Evolutionary conservation across 2,113 vertebrate genomes (phyloP).

Genomic region (Felis chaus): DNA sequence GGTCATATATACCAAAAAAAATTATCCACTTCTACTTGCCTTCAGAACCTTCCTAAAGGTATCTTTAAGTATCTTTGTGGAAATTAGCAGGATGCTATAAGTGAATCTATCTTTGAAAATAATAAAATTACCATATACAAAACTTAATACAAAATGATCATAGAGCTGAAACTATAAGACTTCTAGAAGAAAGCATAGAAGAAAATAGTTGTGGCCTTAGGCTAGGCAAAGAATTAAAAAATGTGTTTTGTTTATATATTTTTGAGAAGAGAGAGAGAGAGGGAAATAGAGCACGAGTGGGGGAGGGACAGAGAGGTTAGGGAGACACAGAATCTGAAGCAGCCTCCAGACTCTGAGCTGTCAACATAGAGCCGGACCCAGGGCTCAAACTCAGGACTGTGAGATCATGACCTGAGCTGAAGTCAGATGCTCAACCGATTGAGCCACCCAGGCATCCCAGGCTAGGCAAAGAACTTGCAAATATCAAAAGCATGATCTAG

Average conservation of each 20-base stretch:
- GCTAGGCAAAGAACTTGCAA: neutral
- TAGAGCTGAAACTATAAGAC: neutral
- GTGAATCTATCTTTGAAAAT: neutral
- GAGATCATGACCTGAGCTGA: too few relatives aligned
- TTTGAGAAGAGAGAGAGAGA: too few relatives aligned
- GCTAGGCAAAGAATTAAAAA: neutral
- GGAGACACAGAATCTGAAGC: too few relatives aligned
- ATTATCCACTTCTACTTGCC: neutral
- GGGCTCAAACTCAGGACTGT: too few relatives aligned
- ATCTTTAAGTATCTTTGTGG: neutral
- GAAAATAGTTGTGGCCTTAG: neutral
- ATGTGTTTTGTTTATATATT: too few relatives aligned
- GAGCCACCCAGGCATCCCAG: too few relatives aligned
- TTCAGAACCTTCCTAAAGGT: slow-evolving; percentile 9
- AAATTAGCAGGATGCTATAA: neutral
- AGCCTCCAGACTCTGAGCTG: too few relatives aligned
- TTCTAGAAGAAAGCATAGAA: neutral
- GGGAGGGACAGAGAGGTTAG: too few relatives aligned
- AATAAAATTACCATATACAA: neutral
- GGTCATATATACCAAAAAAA: neutral
- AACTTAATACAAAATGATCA: neutral
- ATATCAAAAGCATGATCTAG: neutral
- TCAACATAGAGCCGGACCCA: too few relatives aligned
- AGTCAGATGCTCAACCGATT: too few relatives aligned
- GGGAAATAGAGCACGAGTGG: too few relatives aligned